Percentiles rank a stretch among this genome's conserved stretches.
phyloP scores from a whole-genome alignment of 2,888 invertebrate genomes.

The Digitonthophagus gazella region DNA sequence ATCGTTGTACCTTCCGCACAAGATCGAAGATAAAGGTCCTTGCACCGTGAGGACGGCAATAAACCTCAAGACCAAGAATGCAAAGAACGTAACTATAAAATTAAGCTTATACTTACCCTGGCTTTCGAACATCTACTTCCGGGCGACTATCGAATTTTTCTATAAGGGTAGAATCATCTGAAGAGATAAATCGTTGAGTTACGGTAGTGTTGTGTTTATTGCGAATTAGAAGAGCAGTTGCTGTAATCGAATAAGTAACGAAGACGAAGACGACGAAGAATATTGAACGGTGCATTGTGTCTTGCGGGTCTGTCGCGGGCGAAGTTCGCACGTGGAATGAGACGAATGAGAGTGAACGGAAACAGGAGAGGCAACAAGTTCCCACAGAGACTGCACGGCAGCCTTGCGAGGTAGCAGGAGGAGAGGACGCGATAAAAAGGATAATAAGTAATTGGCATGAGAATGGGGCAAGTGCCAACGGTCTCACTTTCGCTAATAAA shows the following conservation, averaged over 20 bases:
- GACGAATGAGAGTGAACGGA: not conserved
- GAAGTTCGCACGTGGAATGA: not conserved
- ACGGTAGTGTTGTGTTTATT: not conserved
- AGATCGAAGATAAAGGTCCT: not conserved
- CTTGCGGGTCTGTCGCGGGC: not conserved
- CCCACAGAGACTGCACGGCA: not conserved
- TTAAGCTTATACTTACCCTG: not conserved
- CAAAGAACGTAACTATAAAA: too few relatives aligned
- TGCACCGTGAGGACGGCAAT: not conserved
- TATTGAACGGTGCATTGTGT: not conserved
- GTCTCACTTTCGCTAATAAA: not conserved
- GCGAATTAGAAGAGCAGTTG: not conserved
- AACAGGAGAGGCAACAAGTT: not conserved
- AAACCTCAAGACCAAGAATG: too few relatives aligned
- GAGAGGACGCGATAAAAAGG: not conserved
- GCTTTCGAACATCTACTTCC: not conserved
- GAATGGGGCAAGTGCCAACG: not conserved
- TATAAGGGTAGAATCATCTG: not conserved
- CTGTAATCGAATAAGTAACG: not conserved
- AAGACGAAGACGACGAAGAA: not conserved
- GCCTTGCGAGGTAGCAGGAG: not conserved
- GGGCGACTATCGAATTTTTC: not conserved
- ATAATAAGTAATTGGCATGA: not conserved
- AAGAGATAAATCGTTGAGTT: not conserved
- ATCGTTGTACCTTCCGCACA: not conserved